Evolutionary conservation across 2,113 vertebrate species (phyloP).

Genomic region (Azemiops feae): DNA sequence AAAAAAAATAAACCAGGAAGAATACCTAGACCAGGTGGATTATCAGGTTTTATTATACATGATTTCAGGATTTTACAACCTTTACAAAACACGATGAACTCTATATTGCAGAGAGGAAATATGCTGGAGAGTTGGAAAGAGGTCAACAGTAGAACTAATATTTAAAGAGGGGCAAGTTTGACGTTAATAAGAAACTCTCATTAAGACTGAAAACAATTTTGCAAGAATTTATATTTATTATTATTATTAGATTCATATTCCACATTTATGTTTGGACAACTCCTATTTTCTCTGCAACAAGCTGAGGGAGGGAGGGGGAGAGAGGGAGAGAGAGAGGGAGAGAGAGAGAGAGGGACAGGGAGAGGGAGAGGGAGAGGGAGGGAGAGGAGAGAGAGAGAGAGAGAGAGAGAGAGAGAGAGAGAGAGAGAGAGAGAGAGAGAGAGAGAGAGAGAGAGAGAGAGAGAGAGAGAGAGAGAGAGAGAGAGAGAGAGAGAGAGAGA

Average conservation of each 20-base stretch:
- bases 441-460: too few species aligned
- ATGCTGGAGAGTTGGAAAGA: background rate
- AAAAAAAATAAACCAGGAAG: background rate
- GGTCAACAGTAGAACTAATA: background rate
- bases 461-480: background rate
- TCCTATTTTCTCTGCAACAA: too few species aligned
- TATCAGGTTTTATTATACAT: background rate
- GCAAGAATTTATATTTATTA: background rate
- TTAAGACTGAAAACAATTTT: background rate
- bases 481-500: too few species aligned
- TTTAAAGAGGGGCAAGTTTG: background rate
- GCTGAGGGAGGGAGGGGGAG: too few species aligned
- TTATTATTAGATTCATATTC: too few species aligned
- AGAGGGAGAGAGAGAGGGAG: too few species aligned
- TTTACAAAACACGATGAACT: background rate
- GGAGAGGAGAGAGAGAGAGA: too few species aligned
- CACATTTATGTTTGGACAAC: too few species aligned
- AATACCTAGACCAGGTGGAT: background rate
- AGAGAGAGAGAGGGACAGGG: too few species aligned
- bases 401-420: too few species aligned
- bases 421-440: too few species aligned
- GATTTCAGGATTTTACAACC: background rate
- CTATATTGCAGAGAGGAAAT: background rate
- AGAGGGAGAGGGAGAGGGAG: too few species aligned
- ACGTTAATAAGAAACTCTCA: background rate